A percentile compares a stretch with the other conserved stretches of the same genome.
Evolutionary conservation across 1,140 invertebrate genomes (phyloP).

Genomic region (Hycleus cichorii): DNA sequence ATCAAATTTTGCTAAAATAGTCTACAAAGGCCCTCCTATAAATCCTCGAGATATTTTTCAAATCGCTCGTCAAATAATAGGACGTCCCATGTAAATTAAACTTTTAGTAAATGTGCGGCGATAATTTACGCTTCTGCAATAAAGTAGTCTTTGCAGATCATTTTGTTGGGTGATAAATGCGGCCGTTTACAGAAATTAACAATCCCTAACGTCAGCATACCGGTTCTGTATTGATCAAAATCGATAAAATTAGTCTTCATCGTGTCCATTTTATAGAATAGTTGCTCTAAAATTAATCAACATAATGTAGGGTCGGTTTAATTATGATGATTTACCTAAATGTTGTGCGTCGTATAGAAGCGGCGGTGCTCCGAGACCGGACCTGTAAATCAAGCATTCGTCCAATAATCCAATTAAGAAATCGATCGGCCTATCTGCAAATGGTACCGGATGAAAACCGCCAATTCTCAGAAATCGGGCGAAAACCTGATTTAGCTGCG

Average conservation of each 20-base stretch:
- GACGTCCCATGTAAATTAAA: too few relatives aligned
- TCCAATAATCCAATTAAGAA: constrained; percentile 44
- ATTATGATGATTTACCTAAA: constrained; percentile 7
- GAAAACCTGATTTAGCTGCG: too few relatives aligned
- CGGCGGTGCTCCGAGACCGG: constrained; percentile 41
- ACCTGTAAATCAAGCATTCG: constrained; percentile 44
- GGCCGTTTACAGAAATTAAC: constrained; percentile 26
- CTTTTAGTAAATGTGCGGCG: too few relatives aligned
- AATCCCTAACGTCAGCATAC: constrained; percentile 32
- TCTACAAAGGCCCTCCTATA: too few relatives aligned
- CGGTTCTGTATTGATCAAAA: constrained; percentile 28
- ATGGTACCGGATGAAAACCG: constrained; percentile 15
- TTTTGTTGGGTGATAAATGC: constrained; percentile 15
- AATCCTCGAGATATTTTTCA: too few relatives aligned
- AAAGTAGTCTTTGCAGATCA: constrained; percentile 22
- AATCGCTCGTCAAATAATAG: too few relatives aligned
- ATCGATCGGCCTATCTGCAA: constrained; percentile 43
- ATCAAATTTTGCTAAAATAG: too few relatives aligned
- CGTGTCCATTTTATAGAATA: constrained; percentile 36
- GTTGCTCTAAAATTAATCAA: constrained; percentile 16
- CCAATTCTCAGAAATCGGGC: too few relatives aligned
- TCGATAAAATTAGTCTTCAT: constrained; percentile 32
- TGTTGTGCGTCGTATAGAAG: constrained; percentile 38
- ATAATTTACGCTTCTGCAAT: constrained; percentile 26
- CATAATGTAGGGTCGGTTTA: neutral